Conservation (phyloP, 2,888 invertebrate genomes). For the Suillia variegata region DNA sequence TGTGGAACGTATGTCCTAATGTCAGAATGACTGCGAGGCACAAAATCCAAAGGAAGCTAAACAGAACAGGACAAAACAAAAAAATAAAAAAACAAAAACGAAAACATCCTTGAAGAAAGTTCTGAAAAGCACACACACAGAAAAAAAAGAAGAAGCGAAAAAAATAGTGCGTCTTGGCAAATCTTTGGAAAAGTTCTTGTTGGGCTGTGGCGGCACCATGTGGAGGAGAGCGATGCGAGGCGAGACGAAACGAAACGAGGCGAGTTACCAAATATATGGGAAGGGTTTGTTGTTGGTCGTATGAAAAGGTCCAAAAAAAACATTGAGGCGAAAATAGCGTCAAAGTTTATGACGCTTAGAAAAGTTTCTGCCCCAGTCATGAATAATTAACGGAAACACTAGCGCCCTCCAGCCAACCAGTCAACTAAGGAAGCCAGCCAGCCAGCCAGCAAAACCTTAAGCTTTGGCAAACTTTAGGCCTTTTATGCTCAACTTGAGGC, state of each 20-base stretch:
- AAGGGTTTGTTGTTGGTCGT: neutral
- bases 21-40: neutral
- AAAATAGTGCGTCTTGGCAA: too few species aligned
- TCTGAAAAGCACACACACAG: neutral
- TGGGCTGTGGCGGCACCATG: too few species aligned
- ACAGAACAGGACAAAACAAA: neutral
- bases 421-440: neutral
- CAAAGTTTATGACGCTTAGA: neutral
- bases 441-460: neutral
- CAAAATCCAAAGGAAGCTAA: neutral
- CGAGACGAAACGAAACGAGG: too few species aligned
- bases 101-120: neutral
- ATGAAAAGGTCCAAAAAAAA: neutral
- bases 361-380: constrained; percentile 39
- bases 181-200: too few species aligned
- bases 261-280: too few species aligned
- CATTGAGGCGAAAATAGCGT: neutral
- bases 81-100: too few species aligned
- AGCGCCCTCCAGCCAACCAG: neutral
- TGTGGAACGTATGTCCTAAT: constrained; percentile 3
- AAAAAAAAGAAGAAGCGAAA: neutral
- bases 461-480: constrained; percentile 2
- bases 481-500: neutral
- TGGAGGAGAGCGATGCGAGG: too few species aligned
- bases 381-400: constrained; percentile 43